Percentiles rank a stretch among this genome's conserved stretches.
These are phyloP conservation scores for Pangasianodon hypophthalmus DNA, from an alignment of 2,113 vertebrate genomes.

Conservation along the genomic window DNA sequence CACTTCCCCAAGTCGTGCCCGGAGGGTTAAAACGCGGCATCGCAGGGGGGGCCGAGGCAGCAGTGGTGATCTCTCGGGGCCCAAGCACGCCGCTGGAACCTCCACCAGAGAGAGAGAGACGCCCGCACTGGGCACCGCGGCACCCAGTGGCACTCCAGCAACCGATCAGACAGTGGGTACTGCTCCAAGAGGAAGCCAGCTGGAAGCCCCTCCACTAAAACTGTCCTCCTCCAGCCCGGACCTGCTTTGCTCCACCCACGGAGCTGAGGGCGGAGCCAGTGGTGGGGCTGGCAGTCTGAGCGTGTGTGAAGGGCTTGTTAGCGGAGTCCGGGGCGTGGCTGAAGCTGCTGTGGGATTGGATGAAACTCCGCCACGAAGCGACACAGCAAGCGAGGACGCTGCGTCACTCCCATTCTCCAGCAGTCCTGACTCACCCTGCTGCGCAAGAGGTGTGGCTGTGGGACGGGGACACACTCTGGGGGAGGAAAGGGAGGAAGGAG, in stretches of 20 bases:
- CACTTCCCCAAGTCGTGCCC: constrained; percentile 86
- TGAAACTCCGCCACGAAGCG: constrained; percentile 76
- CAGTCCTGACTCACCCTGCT: constrained; percentile 85
- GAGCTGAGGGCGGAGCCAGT: constrained; percentile 69
- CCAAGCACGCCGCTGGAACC: constrained; percentile 65
- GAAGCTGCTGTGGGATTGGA: constrained; percentile 61
- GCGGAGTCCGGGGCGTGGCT: constrained; percentile 41
- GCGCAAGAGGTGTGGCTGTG: constrained; percentile 72
- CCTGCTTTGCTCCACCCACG: constrained; percentile 85
- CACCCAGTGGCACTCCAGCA: constrained; percentile 53
- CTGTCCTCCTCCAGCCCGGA: constrained; percentile 91
- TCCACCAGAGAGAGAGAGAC: constrained; percentile 49
- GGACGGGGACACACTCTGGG: constrained; percentile 66
- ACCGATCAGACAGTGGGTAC: constrained; percentile 67
- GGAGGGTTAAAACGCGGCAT: constrained; percentile 86
- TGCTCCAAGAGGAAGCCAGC: constrained; percentile 80
- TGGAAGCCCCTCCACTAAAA: constrained; percentile 83
- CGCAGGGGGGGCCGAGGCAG: constrained; percentile 86
- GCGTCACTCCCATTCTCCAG: constrained; percentile 84
- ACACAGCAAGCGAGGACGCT: constrained; percentile 81
- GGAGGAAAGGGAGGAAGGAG: constrained; percentile 76
- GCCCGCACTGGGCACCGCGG: constrained; percentile 46
- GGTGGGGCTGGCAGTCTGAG: constrained; percentile 70
- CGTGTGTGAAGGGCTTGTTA: constrained; percentile 68
- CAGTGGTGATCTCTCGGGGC: constrained; percentile 83